Evolutionary conservation across 2,797 vertebrate species (phyloP).

Genomic region (Diglossa cyanea): DNA sequence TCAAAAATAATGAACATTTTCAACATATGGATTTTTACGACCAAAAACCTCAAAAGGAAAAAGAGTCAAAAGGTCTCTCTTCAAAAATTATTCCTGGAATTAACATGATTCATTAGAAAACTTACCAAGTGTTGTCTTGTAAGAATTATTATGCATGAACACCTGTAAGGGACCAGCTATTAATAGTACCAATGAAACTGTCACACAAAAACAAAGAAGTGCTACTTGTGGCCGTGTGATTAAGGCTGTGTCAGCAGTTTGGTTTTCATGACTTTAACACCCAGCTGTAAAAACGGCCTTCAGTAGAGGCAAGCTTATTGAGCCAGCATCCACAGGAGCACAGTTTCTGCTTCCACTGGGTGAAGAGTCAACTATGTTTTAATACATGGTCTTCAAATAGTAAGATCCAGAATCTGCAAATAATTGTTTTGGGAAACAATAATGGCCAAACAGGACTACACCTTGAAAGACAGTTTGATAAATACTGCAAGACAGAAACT

Average conservation of each 20-base stretch:
- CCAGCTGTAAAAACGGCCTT: slow-evolving; percentile 16
- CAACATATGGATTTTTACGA: slow-evolving; percentile 37
- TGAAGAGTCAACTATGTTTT: neutral
- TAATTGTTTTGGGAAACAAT: neutral
- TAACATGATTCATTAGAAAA: neutral
- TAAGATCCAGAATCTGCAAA: neutral
- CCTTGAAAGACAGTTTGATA: neutral
- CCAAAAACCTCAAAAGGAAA: neutral
- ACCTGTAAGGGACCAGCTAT: slow-evolving; percentile 22
- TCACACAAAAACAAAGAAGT: neutral
- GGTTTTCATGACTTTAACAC: slow-evolving; percentile 23
- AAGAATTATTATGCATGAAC: neutral
- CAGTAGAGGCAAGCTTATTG: neutral
- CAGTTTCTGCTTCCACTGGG: neutral
- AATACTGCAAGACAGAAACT: neutral
- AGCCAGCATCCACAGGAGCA: neutral
- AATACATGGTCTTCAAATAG: neutral
- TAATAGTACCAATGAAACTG: slow-evolving; percentile 14
- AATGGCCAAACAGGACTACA: neutral
- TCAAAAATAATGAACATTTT: neutral
- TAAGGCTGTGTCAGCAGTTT: slow-evolving; percentile 44
- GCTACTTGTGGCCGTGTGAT: slow-evolving; percentile 17
- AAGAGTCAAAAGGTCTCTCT: neutral
- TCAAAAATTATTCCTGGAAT: slow-evolving; percentile 38
- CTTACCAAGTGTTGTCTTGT: neutral